A percentile compares a stretch with the other conserved stretches of the same genome.
Evolutionary conservation across 1,140 invertebrate genomes (phyloP).

Genomic region (Plectus sambesii): DNA sequence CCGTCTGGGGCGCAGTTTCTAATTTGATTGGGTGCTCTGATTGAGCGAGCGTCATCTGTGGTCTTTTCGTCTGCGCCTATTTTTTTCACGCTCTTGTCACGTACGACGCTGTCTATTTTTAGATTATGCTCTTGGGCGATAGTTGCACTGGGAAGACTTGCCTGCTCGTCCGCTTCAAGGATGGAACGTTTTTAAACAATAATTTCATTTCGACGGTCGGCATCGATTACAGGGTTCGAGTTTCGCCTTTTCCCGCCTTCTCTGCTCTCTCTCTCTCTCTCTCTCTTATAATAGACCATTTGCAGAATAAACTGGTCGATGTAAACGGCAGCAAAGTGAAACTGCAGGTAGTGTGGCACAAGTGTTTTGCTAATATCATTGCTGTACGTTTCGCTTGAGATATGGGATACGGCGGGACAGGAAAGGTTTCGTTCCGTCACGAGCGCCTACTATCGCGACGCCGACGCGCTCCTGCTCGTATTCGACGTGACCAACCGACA

Average conservation of each 20-base stretch:
- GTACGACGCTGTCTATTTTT: too few species aligned
- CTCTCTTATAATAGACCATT: conserved; percentile 12
- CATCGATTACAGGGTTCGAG: conserved; percentile 48
- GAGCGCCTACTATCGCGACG: conserved; percentile 92
- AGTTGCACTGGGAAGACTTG: conserved; percentile 50
- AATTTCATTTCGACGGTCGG: conserved; percentile 53
- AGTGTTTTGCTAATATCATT: not conserved
- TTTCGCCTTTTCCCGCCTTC: not conserved
- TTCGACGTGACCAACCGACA: conserved; percentile 95
- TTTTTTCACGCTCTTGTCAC: too few species aligned
- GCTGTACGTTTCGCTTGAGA: conserved; percentile 46
- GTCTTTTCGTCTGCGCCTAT: too few species aligned
- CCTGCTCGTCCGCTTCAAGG: conserved; percentile 51
- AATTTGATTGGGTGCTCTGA: too few species aligned
- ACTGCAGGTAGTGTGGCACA: conserved; percentile 38
- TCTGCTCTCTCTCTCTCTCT: not conserved
- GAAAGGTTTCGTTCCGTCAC: conserved; percentile 94
- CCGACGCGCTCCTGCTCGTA: conserved; percentile 88
- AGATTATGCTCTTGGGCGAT: conserved; percentile 46
- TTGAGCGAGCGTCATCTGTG: too few species aligned
- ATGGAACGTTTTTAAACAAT: conserved; percentile 51
- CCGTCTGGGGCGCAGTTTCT: too few species aligned
- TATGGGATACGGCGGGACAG: conserved; percentile 95
- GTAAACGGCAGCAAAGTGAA: conserved; percentile 43
- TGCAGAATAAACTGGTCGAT: conserved; percentile 43